Conservation (phyloP, 1,140 invertebrate genomes). For the Hirudo medicinalis region DNA sequence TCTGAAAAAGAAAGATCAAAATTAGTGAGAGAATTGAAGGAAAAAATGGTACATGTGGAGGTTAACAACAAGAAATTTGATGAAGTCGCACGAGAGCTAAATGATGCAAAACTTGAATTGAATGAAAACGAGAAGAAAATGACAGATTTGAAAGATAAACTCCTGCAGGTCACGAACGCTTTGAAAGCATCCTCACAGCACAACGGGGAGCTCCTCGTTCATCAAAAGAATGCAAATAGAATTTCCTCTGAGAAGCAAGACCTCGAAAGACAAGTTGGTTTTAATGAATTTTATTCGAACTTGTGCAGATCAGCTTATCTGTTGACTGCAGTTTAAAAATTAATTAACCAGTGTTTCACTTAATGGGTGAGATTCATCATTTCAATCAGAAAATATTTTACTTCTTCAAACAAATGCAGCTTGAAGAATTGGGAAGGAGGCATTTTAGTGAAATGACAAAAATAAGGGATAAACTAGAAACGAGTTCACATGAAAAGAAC, state of each 20-base stretch:
- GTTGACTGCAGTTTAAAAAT: too few relatives aligned
- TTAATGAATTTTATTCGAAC: too few relatives aligned
- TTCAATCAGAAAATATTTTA: too few relatives aligned
- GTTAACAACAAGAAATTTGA: not conserved
- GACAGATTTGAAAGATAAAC: not conserved
- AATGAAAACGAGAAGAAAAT: not conserved
- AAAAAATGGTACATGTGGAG: not conserved
- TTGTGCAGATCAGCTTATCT: too few relatives aligned
- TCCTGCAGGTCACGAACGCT: not conserved
- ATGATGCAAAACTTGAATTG: not conserved
- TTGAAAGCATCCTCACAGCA: not conserved
- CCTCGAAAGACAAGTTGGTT: too few relatives aligned
- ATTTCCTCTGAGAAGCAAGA: too few relatives aligned
- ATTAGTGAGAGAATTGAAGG: not conserved
- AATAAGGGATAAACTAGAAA: not conserved
- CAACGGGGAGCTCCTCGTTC: not conserved
- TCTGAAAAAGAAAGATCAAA: too few relatives aligned
- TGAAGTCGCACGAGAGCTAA: not conserved
- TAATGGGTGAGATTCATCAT: too few relatives aligned
- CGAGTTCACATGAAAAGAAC: not conserved
- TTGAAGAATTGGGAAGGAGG: too few relatives aligned
- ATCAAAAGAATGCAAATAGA: not conserved
- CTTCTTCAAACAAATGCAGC: too few relatives aligned
- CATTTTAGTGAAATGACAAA: too few relatives aligned
- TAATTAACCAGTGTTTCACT: too few relatives aligned